A percentile compares a stretch with the other conserved stretches of the same genome.
These are phyloP conservation scores for Mnemiopsis leidyi DNA, from an alignment of 37 sponge, comb jelly and placozoan genomes.

Conservation along the genomic window DNA sequence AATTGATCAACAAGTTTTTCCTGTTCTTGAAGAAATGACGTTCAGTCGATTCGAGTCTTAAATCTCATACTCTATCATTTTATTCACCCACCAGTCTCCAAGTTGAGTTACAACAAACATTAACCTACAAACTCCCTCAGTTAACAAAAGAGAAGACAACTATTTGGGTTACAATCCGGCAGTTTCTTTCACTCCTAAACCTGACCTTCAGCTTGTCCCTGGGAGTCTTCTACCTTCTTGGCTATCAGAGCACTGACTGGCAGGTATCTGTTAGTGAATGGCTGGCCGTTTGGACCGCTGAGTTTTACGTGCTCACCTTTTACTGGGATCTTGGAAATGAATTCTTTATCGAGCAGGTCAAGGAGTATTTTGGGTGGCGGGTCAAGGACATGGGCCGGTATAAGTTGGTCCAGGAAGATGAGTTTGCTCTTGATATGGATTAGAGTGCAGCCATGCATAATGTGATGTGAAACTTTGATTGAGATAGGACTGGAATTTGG, in stretches of 20 bases:
- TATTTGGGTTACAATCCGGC: neutral
- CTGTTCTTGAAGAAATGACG: too few species aligned
- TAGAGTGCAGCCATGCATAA: too few species aligned
- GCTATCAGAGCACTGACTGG: neutral
- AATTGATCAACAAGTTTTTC: too few species aligned
- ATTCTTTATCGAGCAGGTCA: conserved; percentile 19
- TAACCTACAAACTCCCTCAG: conserved; percentile 3
- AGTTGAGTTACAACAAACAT: too few species aligned
- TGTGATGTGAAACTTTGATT: too few species aligned
- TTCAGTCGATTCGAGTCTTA: too few species aligned
- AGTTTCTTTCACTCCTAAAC: neutral
- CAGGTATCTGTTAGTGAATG: conserved; percentile 20
- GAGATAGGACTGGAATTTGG: too few species aligned
- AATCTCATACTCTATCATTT: too few species aligned
- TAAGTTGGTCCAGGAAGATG: neutral
- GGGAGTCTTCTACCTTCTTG: neutral
- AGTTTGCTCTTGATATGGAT: neutral
- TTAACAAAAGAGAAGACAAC: neutral
- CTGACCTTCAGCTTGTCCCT: conserved; percentile 31
- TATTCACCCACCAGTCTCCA: too few species aligned
- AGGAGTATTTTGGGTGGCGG: neutral
- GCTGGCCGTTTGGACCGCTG: neutral
- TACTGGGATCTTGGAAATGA: conserved; percentile 19
- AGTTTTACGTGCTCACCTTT: conserved; percentile 37
- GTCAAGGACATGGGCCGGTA: neutral